phyloP scores from a whole-genome alignment of 2,888 invertebrate genomes.

The Diploptera punctata region DNA sequence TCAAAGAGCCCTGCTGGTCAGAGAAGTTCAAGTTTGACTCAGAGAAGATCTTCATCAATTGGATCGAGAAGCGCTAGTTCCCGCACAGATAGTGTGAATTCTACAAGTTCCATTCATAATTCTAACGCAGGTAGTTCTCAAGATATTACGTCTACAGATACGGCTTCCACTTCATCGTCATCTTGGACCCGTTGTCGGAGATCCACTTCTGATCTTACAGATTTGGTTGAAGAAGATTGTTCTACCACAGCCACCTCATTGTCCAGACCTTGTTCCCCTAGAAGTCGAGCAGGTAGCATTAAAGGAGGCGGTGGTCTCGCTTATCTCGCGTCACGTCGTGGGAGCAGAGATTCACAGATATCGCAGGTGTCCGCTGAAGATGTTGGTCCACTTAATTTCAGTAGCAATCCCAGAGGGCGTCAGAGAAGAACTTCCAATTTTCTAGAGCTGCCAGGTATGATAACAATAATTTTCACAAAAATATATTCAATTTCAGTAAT shows the following conservation, averaged over 20 bases:
- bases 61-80: background rate
- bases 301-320: conserved; percentile 56
- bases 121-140: background rate
- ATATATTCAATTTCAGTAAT: too few relatives aligned
- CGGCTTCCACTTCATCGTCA: background rate
- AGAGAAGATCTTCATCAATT: background rate
- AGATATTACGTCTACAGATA: conserved; percentile 10
- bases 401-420: conserved; percentile 76
- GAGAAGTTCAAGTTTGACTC: background rate
- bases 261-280: conserved; percentile 69
- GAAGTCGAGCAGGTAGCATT: conserved; percentile 64
- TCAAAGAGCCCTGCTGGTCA: conserved; percentile 22
- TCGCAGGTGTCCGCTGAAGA: conserved; percentile 79
- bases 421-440: conserved; percentile 87
- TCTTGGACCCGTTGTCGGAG: conserved; percentile 36
- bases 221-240: conserved; percentile 58
- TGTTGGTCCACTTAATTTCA: conserved; percentile 80
- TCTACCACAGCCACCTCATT: conserved; percentile 65
- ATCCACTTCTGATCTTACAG: conserved; percentile 77
- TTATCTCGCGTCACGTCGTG: conserved; percentile 83
- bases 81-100: conserved; percentile 7
- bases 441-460: conserved; percentile 85
- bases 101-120: conserved; percentile 47
- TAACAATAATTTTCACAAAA: too few relatives aligned
- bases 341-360: conserved; percentile 76